Evolutionary conservation across 2,888 invertebrate species (phyloP), one percentile per base, ranked within the genome.

Genomic region (Agrotis puta): DNA sequence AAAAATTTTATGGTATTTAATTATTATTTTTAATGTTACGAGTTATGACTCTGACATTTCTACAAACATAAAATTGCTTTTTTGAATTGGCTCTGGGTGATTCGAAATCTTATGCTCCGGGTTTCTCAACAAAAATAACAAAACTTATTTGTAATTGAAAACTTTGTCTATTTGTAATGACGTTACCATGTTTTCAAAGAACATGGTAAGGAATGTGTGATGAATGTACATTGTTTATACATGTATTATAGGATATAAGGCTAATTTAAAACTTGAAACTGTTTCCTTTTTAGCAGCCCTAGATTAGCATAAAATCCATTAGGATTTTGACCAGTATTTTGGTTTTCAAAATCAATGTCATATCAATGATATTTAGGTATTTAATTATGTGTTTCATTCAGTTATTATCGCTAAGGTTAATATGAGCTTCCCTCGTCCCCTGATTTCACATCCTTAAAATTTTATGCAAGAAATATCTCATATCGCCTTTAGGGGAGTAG

Each of bases 321-420:
- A 24, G 3, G n/a, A 11, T 18, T 54, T 2, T 47, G 4, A 47
- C 51, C 13, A 18, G 47, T 54, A 56, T 18, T 22, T 43, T 48
- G 2, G 6, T 56, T 71, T 75, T 27, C 1, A 0, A 63, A 64
- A 74, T 48, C 16, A 2, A 4, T 45, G 39, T 27, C 27, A 27
- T 27, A 27, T 27, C 27, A 27, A 27, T 27, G 27, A 5, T 6
- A 27, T 27, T 3, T 27, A 27, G 3, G 5, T 27, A 3, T 27
- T 27, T 27, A 27, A 2, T 27, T 27, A 27, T 27, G 27, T 27
- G 27, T 27, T 3, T 27, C 27, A 5, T 27, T 27, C 27, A 27
- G 27, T 27, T 27, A 48, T 39, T 18, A 18, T n/a, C 16, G 24
- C 20, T 51, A 74, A 53, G 64, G 74, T 61, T 33, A n/a, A n/a